Evolutionary conservation across 2,113 vertebrate species (phyloP).

Genomic region (Chrysemys picta): DNA sequence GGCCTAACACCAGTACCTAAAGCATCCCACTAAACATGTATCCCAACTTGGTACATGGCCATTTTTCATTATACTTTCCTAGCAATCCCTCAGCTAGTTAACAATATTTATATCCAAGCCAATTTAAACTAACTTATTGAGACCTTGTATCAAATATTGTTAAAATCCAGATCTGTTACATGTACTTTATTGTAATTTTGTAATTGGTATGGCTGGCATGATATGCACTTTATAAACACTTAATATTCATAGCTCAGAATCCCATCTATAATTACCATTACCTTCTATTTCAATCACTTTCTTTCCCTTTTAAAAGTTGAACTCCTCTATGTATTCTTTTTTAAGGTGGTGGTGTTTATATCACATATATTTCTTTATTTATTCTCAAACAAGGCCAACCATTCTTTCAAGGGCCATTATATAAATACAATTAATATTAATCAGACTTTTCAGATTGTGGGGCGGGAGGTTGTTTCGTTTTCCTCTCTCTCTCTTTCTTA

Average conservation of each 20-base stretch:
- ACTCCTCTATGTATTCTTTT: not conserved
- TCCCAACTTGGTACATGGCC: conserved; percentile 16
- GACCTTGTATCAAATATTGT: conserved; percentile 12
- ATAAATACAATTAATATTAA: not conserved
- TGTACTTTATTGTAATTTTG: not conserved
- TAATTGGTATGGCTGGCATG: not conserved
- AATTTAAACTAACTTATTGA: conserved; percentile 46
- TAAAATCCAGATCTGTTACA: conserved; percentile 1
- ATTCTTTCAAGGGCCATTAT: not conserved
- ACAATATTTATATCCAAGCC: conserved; percentile 39
- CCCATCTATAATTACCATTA: not conserved
- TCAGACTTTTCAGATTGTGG: not conserved
- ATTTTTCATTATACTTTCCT: conserved; percentile 59
- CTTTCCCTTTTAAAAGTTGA: not conserved
- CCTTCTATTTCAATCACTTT: not conserved
- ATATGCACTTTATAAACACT: not conserved
- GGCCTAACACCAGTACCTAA: conserved; percentile 49
- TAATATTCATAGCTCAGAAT: not conserved
- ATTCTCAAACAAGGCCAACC: not conserved
- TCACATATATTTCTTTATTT: not conserved
- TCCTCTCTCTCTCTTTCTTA: not conserved
- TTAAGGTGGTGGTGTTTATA: not conserved
- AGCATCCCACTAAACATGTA: conserved; percentile 12
- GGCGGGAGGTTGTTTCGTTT: not conserved
- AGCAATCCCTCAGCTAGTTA: conserved; percentile 41